Conservation (phyloP, 2,888 invertebrate species). For the Galeruca laticollis region DNA sequence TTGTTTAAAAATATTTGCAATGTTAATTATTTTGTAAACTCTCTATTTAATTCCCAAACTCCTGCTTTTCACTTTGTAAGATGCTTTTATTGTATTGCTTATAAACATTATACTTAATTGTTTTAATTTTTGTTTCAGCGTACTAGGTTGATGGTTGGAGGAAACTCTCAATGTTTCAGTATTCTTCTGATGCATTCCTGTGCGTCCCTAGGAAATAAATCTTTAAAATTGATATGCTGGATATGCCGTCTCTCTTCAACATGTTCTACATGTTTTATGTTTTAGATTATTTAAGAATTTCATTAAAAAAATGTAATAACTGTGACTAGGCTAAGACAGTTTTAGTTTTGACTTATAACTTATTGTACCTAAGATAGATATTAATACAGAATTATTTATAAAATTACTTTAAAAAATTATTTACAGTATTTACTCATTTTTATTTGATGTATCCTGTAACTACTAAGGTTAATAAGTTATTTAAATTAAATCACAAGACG, state of each 20-base stretch:
- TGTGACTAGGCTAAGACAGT: conserved; percentile 35
- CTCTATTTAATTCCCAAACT: no score
- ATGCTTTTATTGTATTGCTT: no score
- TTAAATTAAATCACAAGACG: conserved; percentile 4
- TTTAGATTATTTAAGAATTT: conserved; percentile 17
- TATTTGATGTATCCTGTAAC: neutral
- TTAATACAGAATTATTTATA: conserved; percentile 35
- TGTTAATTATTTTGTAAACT: no score
- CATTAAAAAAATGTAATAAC: conserved; percentile 21
- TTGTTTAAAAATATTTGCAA: no score
- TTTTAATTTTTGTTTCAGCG: conserved; percentile 60
- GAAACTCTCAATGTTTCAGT: conserved; percentile 46
- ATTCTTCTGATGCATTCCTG: conserved; percentile 56
- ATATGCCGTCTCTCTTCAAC: conserved; percentile 35
- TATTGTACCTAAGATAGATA: conserved; percentile 24
- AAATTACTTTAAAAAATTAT: neutral
- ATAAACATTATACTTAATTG: neutral
- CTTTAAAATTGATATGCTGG: conserved; percentile 16
- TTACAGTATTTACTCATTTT: no score
- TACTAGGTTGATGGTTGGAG: conserved; percentile 49
- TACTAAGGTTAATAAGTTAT: neutral
- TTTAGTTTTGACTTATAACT: conserved; percentile 28
- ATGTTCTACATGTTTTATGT: conserved; percentile 22
- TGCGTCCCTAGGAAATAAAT: conserved; percentile 46
- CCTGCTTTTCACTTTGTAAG: no score